Evolutionary conservation across 2,888 invertebrate species (phyloP).

Genomic region (Papilio demoleus): DNA sequence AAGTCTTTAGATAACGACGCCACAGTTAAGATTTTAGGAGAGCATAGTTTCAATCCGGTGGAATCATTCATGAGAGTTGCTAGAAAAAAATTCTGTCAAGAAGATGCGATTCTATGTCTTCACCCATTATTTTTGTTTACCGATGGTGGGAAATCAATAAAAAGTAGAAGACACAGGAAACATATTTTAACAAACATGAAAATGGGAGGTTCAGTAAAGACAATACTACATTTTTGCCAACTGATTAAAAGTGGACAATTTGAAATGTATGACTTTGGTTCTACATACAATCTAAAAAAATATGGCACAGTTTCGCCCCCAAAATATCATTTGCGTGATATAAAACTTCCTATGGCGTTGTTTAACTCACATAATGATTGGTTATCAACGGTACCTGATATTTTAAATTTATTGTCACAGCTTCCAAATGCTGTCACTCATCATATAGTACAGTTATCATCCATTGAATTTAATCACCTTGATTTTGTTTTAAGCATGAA

Average conservation of each 20-base stretch:
- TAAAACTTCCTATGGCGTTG: constrained; percentile 53
- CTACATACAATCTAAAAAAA: constrained; percentile 45
- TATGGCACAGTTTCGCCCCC: constrained; percentile 49
- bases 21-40: constrained; percentile 49
- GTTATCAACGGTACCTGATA: constrained; percentile 52
- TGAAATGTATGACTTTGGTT: constrained; percentile 55
- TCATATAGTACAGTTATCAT: constrained; percentile 47
- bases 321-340: constrained; percentile 49
- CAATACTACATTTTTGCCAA: constrained; percentile 60
- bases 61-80: constrained; percentile 48
- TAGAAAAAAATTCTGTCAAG: constrained; percentile 53
- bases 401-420: constrained; percentile 47
- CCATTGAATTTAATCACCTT: constrained; percentile 54
- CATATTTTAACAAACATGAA: constrained; percentile 48
- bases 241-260: constrained; percentile 56
- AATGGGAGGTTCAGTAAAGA: constrained; percentile 56
- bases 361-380: constrained; percentile 58
- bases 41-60: constrained; percentile 48
- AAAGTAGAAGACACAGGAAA: constrained; percentile 42
- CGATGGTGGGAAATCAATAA: constrained; percentile 50
- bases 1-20: constrained; percentile 45
- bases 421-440: constrained; percentile 51
- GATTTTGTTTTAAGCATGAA: constrained; percentile 59
- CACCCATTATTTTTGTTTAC: constrained; percentile 55
- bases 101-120: constrained; percentile 47